A percentile compares a stretch with the other conserved stretches of the same genome.
Conservation (phyloP, 2,797 vertebrate species). For the Buceros bicornis region DNA sequence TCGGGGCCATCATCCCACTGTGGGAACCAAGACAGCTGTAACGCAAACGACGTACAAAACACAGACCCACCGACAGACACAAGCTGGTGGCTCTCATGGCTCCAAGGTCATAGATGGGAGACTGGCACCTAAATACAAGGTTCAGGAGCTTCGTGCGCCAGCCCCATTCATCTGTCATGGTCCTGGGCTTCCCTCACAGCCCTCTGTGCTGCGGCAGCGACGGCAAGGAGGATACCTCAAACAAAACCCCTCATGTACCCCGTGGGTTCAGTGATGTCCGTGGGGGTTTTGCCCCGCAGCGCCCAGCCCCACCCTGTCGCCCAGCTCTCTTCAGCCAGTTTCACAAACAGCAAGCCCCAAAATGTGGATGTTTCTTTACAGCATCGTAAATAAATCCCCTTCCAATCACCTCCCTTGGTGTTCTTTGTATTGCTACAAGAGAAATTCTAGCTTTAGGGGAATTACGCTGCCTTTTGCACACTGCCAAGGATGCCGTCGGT, state of each 20-base stretch:
- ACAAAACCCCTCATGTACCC: neutral
- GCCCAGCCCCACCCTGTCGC: neutral
- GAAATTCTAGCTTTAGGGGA: constrained; percentile 4
- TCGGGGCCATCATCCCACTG: constrained; percentile 5
- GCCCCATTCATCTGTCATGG: neutral
- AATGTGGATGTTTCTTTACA: neutral
- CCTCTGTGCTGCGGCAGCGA: neutral
- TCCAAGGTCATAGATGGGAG: neutral
- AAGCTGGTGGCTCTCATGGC: accelerated
- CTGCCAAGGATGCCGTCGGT: neutral
- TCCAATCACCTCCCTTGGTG: neutral
- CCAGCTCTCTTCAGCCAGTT: neutral
- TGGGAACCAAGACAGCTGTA: neutral
- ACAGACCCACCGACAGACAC: neutral
- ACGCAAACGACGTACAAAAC: neutral
- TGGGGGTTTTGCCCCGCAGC: neutral
- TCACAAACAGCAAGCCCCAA: neutral
- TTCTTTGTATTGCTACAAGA: constrained; percentile 3
- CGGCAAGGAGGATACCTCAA: neutral
- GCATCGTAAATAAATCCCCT: constrained; percentile 10
- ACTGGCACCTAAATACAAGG: neutral
- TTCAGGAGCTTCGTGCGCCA: neutral
- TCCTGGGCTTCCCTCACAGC: neutral
- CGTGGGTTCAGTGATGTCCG: accelerated
- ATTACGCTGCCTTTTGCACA: neutral